Percentiles rank a stretch among this genome's conserved stretches.
phyloP scores from a whole-genome alignment of 1,140 invertebrate genomes.

The Tetragnatha versicolor region DNA sequence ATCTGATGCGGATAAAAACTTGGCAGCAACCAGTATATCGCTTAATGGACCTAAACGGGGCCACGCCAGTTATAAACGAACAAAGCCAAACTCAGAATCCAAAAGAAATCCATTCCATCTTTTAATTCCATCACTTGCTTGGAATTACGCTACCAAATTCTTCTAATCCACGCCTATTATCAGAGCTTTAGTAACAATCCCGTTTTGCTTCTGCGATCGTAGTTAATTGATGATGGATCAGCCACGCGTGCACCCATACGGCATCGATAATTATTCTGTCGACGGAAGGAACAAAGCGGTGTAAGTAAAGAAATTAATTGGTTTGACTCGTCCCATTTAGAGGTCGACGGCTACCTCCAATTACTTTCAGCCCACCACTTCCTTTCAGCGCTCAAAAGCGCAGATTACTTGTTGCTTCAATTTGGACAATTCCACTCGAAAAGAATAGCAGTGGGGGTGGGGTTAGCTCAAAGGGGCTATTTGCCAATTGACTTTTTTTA shows the following conservation, averaged over 20 bases:
- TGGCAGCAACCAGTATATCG: no score
- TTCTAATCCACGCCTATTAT: slow-evolving; percentile 44
- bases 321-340: slow-evolving; percentile 52
- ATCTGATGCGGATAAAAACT: no score
- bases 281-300: slow-evolving; percentile 25
- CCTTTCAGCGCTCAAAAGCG: slow-evolving; percentile 20
- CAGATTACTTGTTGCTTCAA: slow-evolving; percentile 29
- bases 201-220: slow-evolving; percentile 15
- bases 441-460: neutral
- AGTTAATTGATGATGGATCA: slow-evolving; percentile 31
- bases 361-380: slow-evolving; percentile 42
- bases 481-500: neutral
- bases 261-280: slow-evolving; percentile 47
- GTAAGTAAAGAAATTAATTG: slow-evolving; percentile 40
- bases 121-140: slow-evolving; percentile 39
- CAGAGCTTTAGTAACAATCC: slow-evolving; percentile 21
- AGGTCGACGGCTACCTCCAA: slow-evolving; percentile 51
- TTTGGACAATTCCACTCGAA: slow-evolving; percentile 28
- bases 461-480: no score
- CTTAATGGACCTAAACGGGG: slow-evolving; percentile 43
- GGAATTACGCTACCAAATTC: slow-evolving; percentile 43
- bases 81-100: neutral
- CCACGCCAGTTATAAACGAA: neutral
- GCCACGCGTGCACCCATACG: slow-evolving; percentile 22
- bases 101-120: slow-evolving; percentile 22